Conservation (phyloP, 2,888 invertebrate species). For the Idaea aversata region DNA sequence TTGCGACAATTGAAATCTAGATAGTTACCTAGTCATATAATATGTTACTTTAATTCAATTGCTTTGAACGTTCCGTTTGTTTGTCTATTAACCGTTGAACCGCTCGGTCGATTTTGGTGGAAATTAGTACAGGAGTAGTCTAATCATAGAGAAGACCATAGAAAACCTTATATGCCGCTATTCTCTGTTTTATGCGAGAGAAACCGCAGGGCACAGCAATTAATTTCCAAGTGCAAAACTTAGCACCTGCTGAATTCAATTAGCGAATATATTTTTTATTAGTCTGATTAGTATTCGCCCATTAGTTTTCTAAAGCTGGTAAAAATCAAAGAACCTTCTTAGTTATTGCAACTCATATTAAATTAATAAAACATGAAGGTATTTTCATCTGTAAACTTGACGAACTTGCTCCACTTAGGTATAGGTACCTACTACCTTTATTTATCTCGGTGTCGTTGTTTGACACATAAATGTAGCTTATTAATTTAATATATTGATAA, state of each 20-base stretch:
- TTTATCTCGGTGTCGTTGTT: constrained; percentile 9
- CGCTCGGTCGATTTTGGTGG: no score
- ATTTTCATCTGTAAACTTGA: constrained; percentile 24
- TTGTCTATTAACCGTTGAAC: no score
- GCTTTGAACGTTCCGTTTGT: no score
- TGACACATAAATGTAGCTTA: constrained; percentile 14
- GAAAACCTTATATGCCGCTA: no score
- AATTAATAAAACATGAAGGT: constrained; percentile 26
- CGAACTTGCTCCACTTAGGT: constrained; percentile 50
- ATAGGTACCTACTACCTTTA: constrained; percentile 27
- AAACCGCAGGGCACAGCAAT: no score
- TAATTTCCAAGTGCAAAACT: not conserved
- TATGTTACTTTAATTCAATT: no score
- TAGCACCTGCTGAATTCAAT: not conserved
- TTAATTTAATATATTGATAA: constrained; percentile 13
- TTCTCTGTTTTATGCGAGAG: no score
- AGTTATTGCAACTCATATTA: constrained; percentile 7
- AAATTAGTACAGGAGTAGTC: no score
- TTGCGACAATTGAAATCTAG: not conserved
- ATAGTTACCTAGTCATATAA: no score
- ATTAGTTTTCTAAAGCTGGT: not conserved
- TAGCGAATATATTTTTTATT: constrained; percentile 7
- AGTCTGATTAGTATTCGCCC: not conserved
- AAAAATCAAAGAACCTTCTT: not conserved
- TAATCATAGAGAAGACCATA: no score